A percentile compares a stretch with the other conserved stretches of the same genome.
Evolutionary conservation across 2,797 vertebrate species (phyloP).

Genomic region (Morus bassanus): DNA sequence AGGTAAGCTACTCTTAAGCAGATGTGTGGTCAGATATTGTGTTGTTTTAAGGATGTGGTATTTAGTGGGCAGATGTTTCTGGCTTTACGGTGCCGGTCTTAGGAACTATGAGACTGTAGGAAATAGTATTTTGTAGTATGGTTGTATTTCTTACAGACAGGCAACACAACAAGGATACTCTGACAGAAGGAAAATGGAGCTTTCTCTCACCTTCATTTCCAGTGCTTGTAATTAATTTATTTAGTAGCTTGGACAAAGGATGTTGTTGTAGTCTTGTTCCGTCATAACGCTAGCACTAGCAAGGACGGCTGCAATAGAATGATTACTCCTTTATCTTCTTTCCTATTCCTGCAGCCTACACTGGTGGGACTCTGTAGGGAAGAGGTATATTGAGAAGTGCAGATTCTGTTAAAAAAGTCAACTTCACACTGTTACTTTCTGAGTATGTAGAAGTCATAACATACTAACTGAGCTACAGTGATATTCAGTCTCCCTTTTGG

Average conservation of each 20-base stretch:
- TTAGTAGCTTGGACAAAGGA: neutral
- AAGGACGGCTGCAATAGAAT: neutral
- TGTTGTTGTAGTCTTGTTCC: neutral
- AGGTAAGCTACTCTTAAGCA: neutral
- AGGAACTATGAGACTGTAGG: neutral
- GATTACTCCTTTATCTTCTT: neutral
- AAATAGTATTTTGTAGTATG: neutral
- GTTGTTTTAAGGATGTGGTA: neutral
- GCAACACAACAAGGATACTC: neutral
- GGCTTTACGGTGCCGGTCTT: neutral
- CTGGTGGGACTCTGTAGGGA: neutral
- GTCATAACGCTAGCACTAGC: neutral
- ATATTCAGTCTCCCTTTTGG: neutral
- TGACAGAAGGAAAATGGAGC: neutral
- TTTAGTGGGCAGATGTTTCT: slow-evolving; percentile 37
- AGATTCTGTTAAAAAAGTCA: neutral
- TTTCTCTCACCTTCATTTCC: neutral
- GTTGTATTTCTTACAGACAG: neutral
- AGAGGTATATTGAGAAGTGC: neutral
- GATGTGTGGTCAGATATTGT: neutral
- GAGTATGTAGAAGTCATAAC: neutral
- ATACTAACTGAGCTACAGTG: neutral
- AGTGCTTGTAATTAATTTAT: neutral
- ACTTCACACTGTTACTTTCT: neutral
- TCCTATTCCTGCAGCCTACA: neutral